phyloP scores from a whole-genome alignment of 37 sponge, comb jelly and placozoan species.

The Diacarnus erythraeanus region DNA sequence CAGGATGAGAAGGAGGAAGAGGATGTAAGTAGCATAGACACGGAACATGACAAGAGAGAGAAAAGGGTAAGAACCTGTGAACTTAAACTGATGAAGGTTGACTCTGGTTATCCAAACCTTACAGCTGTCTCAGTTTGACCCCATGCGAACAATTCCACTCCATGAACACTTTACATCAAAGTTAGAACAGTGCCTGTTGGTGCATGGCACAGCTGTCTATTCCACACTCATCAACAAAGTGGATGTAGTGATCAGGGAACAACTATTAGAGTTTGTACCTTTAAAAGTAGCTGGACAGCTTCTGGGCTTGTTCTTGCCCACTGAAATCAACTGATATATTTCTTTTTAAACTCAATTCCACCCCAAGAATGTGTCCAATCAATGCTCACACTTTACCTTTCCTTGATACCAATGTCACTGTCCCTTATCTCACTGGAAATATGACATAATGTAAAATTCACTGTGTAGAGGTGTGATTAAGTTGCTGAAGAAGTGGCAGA shows the following conservation, averaged over 20 bases:
- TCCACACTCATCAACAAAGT: slow-evolving; percentile 26
- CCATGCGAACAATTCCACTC: slow-evolving; percentile 40
- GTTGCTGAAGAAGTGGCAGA: slow-evolving; percentile 21
- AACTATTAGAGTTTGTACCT: slow-evolving; percentile 40
- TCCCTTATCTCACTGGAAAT: no score
- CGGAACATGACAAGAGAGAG: slow-evolving; percentile 22
- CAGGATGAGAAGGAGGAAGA: neutral
- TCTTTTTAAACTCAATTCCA: neutral
- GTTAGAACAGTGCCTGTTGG: slow-evolving; percentile 47
- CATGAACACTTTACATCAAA: slow-evolving; percentile 37
- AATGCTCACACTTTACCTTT: neutral
- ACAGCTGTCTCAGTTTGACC: slow-evolving; percentile 57
- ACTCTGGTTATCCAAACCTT: no score
- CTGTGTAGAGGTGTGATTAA: neutral
- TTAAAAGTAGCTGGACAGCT: slow-evolving; percentile 7
- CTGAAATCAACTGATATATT: neutral
- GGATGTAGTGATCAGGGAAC: slow-evolving; percentile 33
- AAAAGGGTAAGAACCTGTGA: neutral
- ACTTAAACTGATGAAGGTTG: no score
- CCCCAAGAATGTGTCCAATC: neutral
- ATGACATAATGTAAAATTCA: neutral
- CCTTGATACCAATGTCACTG: neutral
- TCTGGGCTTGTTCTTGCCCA: neutral
- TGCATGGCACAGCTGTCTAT: slow-evolving; percentile 31
- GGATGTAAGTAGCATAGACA: neutral